Evolutionary conservation across 2,888 invertebrate species (phyloP), one percentile per base, ranked within the genome.

Genomic region (Fabriciana adippe): DNA sequence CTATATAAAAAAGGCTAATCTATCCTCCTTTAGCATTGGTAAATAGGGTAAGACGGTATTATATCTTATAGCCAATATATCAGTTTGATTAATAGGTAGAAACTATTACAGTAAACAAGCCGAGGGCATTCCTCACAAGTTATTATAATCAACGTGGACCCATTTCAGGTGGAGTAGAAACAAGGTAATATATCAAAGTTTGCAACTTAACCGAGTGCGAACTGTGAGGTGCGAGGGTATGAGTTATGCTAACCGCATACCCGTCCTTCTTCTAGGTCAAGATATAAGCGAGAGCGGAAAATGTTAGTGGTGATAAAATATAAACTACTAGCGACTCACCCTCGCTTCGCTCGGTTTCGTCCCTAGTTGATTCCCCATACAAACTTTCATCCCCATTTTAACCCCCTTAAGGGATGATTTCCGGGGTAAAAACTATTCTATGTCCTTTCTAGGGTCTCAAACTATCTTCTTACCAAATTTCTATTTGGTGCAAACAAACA

Each of bases 211-310:
- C 87, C 85, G 83, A 84, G 80, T 83, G 84, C 80, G 87, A 89
- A 88, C 88, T 89, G 89, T 78, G 84, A 90, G 88, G 89, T 89
- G 89, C 78, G 84, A 81, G 81, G 79, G 82, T 86, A 88, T 90
- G 90, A 90, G 85, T 89, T 88, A 90, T 88, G 88, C 77, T 83
- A 82, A 88, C 90, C 90, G 85, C 90, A 87, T 80, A 82, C 82
- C 81, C 81, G 76, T 73, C 73, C 78, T 62, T 68, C 57, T 59
- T 8, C 13, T 41, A 73, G 66, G 26, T 6, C 48, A 69, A 79
- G 74, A 2, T 2, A 73, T 0, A 54, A 68, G 76, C 45, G 64
- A 1, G 13, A 35, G 76, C 75, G 76, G 60, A 2, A 14, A 15
- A 41, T 4, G 48, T 3, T 18, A 18, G 4, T 41, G 0, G 14